Conservation (phyloP, 2,797 vertebrate species). For the Margarornis squamiger region DNA sequence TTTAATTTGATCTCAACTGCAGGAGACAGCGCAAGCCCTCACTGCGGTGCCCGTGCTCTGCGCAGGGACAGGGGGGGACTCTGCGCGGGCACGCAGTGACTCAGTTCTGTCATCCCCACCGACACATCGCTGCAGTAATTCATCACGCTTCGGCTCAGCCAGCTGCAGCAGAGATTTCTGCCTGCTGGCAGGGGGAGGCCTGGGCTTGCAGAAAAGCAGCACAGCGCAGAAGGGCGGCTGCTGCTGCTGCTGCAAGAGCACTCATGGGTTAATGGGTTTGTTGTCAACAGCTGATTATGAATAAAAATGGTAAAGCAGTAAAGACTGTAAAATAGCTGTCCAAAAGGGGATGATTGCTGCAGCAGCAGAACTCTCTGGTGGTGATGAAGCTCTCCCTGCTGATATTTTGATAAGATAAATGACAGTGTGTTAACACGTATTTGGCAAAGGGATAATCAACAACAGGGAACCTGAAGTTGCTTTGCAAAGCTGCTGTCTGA, state of each 20-base stretch:
- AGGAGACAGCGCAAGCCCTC: not conserved
- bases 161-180: not conserved
- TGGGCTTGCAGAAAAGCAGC: not conserved
- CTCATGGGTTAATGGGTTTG: not conserved
- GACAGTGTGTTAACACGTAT: not conserved
- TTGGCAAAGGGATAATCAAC: constrained; percentile 43
- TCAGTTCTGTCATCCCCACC: not conserved
- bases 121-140: constrained; percentile 21
- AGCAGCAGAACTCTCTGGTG: not conserved
- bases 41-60: not conserved
- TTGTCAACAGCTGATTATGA: not conserved
- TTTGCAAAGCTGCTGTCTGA: not conserved
- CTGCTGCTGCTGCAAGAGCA: not conserved
- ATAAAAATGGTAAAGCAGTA: constrained; percentile 6
- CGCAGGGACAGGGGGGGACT: not conserved
- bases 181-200: not conserved
- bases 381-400: not conserved
- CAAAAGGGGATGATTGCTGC: not conserved
- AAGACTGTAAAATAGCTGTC: not conserved
- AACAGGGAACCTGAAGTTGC: not conserved
- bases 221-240: not conserved
- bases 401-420: constrained; percentile 67
- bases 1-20: not conserved
- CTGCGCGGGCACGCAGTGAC: not conserved
- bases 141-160: not conserved